phyloP scores from a whole-genome alignment of 2,888 invertebrate species.

The Latheticus oryzae region DNA sequence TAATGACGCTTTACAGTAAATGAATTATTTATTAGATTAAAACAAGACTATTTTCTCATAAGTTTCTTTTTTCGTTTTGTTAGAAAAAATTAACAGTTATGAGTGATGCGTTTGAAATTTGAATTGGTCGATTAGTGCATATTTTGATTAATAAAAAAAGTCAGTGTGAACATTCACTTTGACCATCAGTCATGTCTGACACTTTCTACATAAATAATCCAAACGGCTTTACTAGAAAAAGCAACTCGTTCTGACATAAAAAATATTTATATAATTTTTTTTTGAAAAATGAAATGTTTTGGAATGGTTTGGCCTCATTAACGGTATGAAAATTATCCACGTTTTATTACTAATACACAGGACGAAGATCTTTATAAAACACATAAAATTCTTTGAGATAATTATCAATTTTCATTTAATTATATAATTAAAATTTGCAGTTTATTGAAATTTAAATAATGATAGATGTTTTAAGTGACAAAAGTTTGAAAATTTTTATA shows the following conservation, averaged over 20 bases:
- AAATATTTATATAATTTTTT: constrained; percentile 12
- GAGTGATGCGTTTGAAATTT: constrained; percentile 22
- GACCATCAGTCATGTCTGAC: constrained; percentile 32
- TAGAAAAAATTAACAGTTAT: too few relatives aligned
- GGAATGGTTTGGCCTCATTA: constrained; percentile 3
- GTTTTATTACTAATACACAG: constrained; percentile 4
- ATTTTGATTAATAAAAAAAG: constrained; percentile 35
- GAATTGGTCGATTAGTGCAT: constrained; percentile 22
- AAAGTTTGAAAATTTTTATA: background rate
- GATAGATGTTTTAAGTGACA: background rate
- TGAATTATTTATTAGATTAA: constrained; percentile 29
- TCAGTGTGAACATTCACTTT: constrained; percentile 32
- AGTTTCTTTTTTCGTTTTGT: background rate
- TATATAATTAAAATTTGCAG: constrained; percentile 2
- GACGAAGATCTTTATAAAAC: too few relatives aligned
- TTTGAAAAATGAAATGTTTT: constrained; percentile 9
- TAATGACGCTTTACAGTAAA: constrained; percentile 7
- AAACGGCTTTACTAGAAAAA: constrained; percentile 14
- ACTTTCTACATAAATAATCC: constrained; percentile 25
- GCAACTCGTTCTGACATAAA: constrained; percentile 14
- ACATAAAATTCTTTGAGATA: background rate
- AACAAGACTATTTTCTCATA: background rate
- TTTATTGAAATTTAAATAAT: too few relatives aligned
- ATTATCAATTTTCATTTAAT: constrained; percentile 10
- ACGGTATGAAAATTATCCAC: background rate